Evolutionary conservation across 2,888 invertebrate species (phyloP).

Genomic region (Agelastica alni): DNA sequence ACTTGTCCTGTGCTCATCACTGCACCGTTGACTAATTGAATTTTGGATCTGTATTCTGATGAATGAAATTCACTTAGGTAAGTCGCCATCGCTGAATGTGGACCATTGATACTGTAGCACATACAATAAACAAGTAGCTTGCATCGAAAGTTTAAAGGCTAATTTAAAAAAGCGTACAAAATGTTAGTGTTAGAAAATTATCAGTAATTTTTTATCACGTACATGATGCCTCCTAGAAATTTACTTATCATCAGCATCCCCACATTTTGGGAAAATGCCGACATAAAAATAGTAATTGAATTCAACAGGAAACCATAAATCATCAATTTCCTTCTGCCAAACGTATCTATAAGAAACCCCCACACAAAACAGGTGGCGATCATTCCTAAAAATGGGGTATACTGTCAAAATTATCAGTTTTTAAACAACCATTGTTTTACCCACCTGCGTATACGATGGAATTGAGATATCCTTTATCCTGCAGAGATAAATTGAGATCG

Average conservation of each 20-base stretch:
- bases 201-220: conserved; percentile 22
- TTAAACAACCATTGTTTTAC: conserved; percentile 16
- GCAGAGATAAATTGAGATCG: conserved; percentile 67
- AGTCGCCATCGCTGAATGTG: conserved; percentile 38
- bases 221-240: conserved; percentile 56
- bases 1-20: conserved; percentile 67
- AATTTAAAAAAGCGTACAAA: no score
- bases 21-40: conserved; percentile 67
- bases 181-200: no score
- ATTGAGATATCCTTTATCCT: conserved; percentile 73
- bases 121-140: no score
- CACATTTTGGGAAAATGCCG: conserved; percentile 68
- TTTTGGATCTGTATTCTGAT: conserved; percentile 64
- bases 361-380: conserved; percentile 73
- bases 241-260: conserved; percentile 69
- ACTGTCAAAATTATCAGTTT: no score
- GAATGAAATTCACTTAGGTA: conserved; percentile 76
- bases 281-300: conserved; percentile 65
- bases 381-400: no score
- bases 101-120: conserved; percentile 42
- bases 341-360: conserved; percentile 77
- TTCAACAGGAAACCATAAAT: conserved; percentile 68
- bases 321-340: conserved; percentile 70
- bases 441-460: conserved; percentile 73
- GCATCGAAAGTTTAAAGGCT: no score